Evolutionary conservation across 2,888 invertebrate species (phyloP).

Genomic region (Meghimatium bilineatum): DNA sequence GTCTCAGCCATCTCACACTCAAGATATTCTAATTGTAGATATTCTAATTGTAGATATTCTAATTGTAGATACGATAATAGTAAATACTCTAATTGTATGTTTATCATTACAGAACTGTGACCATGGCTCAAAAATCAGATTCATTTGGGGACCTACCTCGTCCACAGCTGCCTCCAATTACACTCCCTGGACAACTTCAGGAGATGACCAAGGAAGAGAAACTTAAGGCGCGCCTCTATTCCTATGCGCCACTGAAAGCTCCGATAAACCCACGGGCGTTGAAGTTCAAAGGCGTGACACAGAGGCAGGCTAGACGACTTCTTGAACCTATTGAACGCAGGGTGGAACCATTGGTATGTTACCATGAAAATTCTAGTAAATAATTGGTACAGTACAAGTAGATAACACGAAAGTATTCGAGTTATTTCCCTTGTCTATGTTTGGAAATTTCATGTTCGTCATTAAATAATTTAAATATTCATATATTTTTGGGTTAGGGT

Average conservation of each 20-base stretch:
- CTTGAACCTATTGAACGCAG: constrained; percentile 24
- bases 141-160: constrained; percentile 34
- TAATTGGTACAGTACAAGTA: too few relatives aligned
- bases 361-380: too few relatives aligned
- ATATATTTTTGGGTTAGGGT: too few relatives aligned
- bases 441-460: too few relatives aligned
- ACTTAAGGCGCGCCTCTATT: constrained; percentile 45
- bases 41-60: too few relatives aligned
- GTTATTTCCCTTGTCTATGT: too few relatives aligned
- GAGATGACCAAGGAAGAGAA: constrained; percentile 44
- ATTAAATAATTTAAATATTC: too few relatives aligned
- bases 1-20: too few relatives aligned
- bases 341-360: constrained; percentile 45
- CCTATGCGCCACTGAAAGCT: constrained; percentile 43
- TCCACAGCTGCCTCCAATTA: constrained; percentile 26
- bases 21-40: too few relatives aligned
- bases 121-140: constrained; percentile 3
- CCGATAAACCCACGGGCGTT: constrained; percentile 43
- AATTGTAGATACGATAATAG: too few relatives aligned
- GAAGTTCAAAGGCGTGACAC: constrained; percentile 47
- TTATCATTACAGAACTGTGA: neutral
- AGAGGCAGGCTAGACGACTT: constrained; percentile 37
- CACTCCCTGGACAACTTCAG: constrained; percentile 22
- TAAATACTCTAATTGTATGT: too few relatives aligned
- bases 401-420: too few relatives aligned